Base-by-base conservation (phyloP, 92 coral and sea anemone species). In the Desmophyllum pertusum region DNA sequence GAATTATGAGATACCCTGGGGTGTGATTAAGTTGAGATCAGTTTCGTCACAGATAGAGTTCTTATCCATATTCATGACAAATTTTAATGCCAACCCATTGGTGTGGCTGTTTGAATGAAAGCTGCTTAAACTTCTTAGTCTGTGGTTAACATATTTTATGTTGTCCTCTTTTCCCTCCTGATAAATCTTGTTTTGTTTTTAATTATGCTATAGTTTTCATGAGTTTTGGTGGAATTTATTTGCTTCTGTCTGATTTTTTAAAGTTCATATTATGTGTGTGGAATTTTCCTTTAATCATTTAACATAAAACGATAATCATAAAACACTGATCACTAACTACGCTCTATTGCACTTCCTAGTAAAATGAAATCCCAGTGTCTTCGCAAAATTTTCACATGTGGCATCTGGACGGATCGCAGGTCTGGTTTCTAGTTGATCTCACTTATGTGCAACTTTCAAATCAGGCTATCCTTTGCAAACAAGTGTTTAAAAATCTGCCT, bases 391-490 rank as follows among this genome's bases (percentile, higher is more conserved):
- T 81, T 70, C 78, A 70, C 85, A 53, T 81, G 85, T 81, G 85
- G 85, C 85, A 27, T 81, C 85, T 70, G 85, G 85, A 81, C 31
- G 85, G 85, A 81, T 70, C 69, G 40, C 85, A 81, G 85, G 85
- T 81, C 85, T 81, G 85, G 77, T 81, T 71, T 38, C n/a, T 35
- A 30, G 62, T 80, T 78, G 82, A 78, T 29, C 78, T 81, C 78
- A 53, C 64, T 55, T 79, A 53, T 5, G 70, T 72, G 77, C 85
- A 37, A 81, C 84, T 80, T 80, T 80, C 84, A 80, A 80, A 80
- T 80, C 50, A 80, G 75, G 67, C 84, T 80, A 75, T 80, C 84
- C 84, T 80, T 80, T 67, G 84, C 84, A 80, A 80, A 80, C 84
- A 79, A 67, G 84, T 68, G 62, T 37, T 36, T 21, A 80, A 36